phyloP scores from a whole-genome alignment of 2,113 vertebrate species.

The Leptosomus discolor region DNA sequence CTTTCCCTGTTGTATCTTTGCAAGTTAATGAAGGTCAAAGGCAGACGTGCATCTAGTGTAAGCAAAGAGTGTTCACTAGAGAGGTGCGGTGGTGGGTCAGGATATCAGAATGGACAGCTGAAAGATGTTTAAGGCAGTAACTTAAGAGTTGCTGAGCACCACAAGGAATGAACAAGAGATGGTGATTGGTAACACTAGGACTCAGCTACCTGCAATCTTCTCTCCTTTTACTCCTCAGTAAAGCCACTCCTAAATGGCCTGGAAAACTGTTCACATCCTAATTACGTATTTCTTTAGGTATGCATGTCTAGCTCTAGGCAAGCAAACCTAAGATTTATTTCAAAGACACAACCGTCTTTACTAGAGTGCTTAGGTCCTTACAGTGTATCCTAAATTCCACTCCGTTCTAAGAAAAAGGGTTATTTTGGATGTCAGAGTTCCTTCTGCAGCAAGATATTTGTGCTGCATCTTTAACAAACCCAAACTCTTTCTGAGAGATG shows the following conservation, averaged over 20 bases:
- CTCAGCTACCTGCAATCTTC: background rate
- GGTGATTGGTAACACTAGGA: background rate
- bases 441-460: background rate
- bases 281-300: background rate
- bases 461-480: background rate
- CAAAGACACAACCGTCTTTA: background rate
- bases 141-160: background rate
- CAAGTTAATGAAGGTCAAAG: background rate
- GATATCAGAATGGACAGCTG: background rate
- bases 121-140: background rate
- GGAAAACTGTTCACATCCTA: background rate
- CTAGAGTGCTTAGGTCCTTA: background rate
- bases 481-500: background rate
- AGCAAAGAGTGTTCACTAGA: background rate
- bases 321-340: background rate
- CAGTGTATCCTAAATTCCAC: background rate
- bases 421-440: background rate
- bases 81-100: background rate
- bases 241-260: background rate
- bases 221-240: background rate
- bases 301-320: background rate
- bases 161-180: background rate
- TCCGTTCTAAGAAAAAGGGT: background rate
- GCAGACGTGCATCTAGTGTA: background rate
- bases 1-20: background rate